phyloP scores from a whole-genome alignment of 2,113 vertebrate species.

The Dipodomys stephensi region DNA sequence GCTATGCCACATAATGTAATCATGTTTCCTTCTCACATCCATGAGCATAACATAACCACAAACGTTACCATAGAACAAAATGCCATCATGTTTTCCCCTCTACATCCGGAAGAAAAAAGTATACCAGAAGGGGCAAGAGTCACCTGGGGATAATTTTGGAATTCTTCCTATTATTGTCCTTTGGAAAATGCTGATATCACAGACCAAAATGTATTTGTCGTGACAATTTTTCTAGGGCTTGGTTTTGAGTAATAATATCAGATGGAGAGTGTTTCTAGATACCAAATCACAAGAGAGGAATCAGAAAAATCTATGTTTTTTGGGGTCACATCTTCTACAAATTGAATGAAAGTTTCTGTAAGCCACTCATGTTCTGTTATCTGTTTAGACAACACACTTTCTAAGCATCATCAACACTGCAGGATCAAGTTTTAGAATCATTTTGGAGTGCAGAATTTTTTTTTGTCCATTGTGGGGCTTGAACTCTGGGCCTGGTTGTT shows the following conservation, averaged over 20 bases:
- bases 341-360: not conserved
- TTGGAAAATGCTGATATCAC: not conserved
- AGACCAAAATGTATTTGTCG: not conserved
- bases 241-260: not conserved
- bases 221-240: not conserved
- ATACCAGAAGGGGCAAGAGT: not conserved
- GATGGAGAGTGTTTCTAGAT: not conserved
- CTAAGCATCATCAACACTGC: not conserved
- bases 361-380: not conserved
- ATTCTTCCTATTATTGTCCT: not conserved
- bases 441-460: not conserved
- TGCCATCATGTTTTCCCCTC: not conserved
- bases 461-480: too few relatives aligned
- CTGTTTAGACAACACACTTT: slow-evolving; percentile 24
- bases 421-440: not conserved
- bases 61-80: not conserved
- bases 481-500: too few relatives aligned
- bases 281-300: not conserved
- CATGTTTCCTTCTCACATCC: not conserved
- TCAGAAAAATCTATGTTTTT: not conserved
- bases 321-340: not conserved
- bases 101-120: not conserved
- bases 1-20: not conserved
- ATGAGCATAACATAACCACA: not conserved
- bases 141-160: not conserved